Evolutionary conservation across 1,140 invertebrate species (phyloP).

Genomic region (Aricia agestis): DNA sequence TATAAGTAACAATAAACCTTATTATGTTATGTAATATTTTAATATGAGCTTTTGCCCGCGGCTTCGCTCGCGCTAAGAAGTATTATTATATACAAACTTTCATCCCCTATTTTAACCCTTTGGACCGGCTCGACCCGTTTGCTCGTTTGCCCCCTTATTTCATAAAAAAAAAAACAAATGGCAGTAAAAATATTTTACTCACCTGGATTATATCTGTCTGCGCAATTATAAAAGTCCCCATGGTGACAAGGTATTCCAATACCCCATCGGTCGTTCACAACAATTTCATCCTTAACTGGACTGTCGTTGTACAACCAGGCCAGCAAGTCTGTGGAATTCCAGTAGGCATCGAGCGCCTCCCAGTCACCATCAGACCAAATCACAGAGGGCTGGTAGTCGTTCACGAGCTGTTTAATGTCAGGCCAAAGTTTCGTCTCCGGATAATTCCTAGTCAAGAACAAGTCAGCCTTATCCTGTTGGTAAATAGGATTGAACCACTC

Average conservation of each 20-base stretch:
- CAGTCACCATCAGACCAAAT: constrained; percentile 97
- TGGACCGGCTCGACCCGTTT: too few relatives aligned
- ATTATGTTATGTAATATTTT: too few relatives aligned
- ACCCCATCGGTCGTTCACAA: constrained; percentile 94
- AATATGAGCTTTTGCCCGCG: too few relatives aligned
- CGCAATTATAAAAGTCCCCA: constrained; percentile 91
- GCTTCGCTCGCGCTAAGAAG: too few relatives aligned
- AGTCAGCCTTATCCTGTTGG: constrained; percentile 82
- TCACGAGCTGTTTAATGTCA: constrained; percentile 84
- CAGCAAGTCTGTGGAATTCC: constrained; percentile 86
- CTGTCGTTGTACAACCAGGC: constrained; percentile 97
- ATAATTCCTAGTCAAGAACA: constrained; percentile 82
- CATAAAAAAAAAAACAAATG: not conserved
- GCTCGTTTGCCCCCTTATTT: too few relatives aligned
- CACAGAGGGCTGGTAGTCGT: constrained; percentile 90
- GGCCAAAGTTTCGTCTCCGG: constrained; percentile 83
- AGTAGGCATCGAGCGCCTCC: constrained; percentile 89
- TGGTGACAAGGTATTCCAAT: constrained; percentile 87
- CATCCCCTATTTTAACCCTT: too few relatives aligned
- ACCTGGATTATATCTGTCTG: constrained; percentile 93
- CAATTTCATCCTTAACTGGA: constrained; percentile 91
- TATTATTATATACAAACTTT: too few relatives aligned
- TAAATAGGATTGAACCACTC: constrained; percentile 96
- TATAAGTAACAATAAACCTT: too few relatives aligned
- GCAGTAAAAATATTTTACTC: constrained; percentile 28